Evolutionary conservation across 92 coral and sea anemone genomes (phyloP), one percentile per base, ranked within the genome.

Genomic region (Desmophyllum pertusum): DNA sequence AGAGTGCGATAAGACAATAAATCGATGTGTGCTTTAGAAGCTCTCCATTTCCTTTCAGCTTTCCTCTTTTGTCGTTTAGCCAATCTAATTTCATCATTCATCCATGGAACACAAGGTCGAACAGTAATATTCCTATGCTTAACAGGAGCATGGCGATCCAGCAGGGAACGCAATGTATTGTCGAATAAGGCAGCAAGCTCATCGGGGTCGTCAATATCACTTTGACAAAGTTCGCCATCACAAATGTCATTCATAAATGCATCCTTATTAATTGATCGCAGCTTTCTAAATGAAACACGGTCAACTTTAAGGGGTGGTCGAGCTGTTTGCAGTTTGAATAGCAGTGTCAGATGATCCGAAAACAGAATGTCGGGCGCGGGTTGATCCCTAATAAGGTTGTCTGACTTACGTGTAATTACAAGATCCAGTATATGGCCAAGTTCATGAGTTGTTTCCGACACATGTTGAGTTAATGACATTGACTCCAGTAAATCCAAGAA

Each of bases 81-180:
- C 66, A 53, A 21, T 76, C 31, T 57, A 48, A 83, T 83, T 72
- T 83, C 86, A 13, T 81, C 70, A 52, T 70, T 70, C 78, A 81
- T 81, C 85, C 86, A 83, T 73, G 80, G 87, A 83, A 83, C 74
- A 73, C 87, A 33, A n/a, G 80, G 73, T 59, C 87, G 42, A 39
- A 73, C 29, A 40, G 74, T 59, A 52, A 73, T 62, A 50, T 73
- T 83, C 73, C 61, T 73, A 37, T 65, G 52, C 70, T 83, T 83
- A 36, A 83, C 87, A 35, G 74, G 64, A 67, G 87, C 87, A 57
- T 83, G 74, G 38, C 87, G 50, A 68, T 72, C 80, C 70, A 83
- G 80, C 73, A 76, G 29, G 62, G 87, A 71, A 64, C 37, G 55
- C 70, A 83, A 40, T 35, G 72, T 72, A 73, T 72, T 83, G 72